A percentile compares a stretch with the other conserved stretches of the same genome.
Conservation (phyloP, 2,888 invertebrate species). For the Lepidochrysops patricia region DNA sequence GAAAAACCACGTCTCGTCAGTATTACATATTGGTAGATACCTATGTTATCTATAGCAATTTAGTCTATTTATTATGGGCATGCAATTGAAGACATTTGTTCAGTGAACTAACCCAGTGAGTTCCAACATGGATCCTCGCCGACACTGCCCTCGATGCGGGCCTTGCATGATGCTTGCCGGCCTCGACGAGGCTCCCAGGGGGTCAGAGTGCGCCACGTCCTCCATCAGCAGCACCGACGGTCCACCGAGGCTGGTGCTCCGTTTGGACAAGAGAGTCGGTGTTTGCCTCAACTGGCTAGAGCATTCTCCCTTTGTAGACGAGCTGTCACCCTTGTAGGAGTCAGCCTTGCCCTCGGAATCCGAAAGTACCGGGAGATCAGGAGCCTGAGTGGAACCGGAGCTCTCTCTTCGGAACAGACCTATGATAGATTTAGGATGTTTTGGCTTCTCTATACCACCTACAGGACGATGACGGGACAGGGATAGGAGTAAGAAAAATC, state of each 20-base stretch:
- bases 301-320: constrained; percentile 27
- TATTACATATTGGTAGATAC: too few relatives aligned
- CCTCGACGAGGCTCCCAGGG: constrained; percentile 76
- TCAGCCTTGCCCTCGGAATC: constrained; percentile 73
- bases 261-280: constrained; percentile 54
- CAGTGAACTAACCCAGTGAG: constrained; percentile 78
- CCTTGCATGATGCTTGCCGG: constrained; percentile 76
- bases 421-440: constrained; percentile 89
- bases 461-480: constrained; percentile 36
- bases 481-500: constrained; percentile 34
- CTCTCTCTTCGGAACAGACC: constrained; percentile 91
- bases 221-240: constrained; percentile 76
- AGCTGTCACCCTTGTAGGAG: constrained; percentile 51
- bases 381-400: constrained; percentile 79
- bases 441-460: constrained; percentile 92
- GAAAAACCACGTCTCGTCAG: too few relatives aligned
- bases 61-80: too few relatives aligned
- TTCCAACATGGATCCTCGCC: constrained; percentile 88
- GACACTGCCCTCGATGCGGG: constrained; percentile 78
- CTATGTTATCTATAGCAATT: too few relatives aligned
- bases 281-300: constrained; percentile 45
- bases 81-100: too few relatives aligned
- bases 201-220: constrained; percentile 75
- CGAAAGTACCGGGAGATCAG: constrained; percentile 67
- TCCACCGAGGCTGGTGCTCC: constrained; percentile 63